phyloP scores from a whole-genome alignment of 1,140 invertebrate species.

The Zaprionus vittiger region DNA sequence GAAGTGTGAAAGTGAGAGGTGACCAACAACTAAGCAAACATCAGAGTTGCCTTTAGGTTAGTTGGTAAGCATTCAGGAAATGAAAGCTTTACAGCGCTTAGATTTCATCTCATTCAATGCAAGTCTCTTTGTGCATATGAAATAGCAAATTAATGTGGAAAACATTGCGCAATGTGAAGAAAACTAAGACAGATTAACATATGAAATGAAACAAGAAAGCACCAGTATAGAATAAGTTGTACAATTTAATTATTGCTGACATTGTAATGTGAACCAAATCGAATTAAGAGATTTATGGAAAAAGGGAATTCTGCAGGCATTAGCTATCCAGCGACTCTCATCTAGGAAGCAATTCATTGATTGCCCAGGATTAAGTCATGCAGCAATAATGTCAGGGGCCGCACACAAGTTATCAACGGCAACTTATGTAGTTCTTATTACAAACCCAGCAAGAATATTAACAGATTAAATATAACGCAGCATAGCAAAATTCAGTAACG shows the following conservation, averaged over 20 bases:
- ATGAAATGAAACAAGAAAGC: not conserved
- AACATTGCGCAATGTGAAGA: not conserved
- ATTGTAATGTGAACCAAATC: not conserved
- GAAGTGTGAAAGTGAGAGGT: conserved; percentile 19
- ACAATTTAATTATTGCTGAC: not conserved
- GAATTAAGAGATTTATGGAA: not conserved
- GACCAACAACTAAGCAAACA: not conserved
- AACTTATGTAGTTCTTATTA: no score
- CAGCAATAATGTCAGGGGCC: no score
- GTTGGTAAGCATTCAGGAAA: conserved; percentile 22
- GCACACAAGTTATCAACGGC: no score
- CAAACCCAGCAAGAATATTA: no score
- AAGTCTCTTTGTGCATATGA: not conserved
- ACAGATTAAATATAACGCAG: no score
- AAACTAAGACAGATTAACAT: not conserved
- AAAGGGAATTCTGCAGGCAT: no score
- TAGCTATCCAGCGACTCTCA: no score
- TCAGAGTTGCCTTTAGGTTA: not conserved
- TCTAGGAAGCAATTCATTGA: no score
- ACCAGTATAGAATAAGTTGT: not conserved
- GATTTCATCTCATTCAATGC: not conserved
- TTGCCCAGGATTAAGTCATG: no score
- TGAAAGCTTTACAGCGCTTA: conserved; percentile 6
- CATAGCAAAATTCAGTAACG: no score
- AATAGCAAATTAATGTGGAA: not conserved